phyloP scores from a whole-genome alignment of 2,797 vertebrate genomes.

The Percopsis omiscomaycus region DNA sequence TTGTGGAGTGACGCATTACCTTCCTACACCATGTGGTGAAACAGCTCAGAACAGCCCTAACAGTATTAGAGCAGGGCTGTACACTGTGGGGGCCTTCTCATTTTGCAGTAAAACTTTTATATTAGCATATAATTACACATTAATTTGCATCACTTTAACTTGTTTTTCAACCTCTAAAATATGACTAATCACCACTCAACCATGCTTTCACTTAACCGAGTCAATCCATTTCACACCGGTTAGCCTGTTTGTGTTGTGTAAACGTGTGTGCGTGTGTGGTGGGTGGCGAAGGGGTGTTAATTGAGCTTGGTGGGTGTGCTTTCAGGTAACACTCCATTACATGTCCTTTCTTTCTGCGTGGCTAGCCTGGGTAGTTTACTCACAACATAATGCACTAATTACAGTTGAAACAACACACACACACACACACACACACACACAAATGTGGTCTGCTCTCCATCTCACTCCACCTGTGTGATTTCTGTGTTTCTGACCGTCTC shows the following conservation, averaged over 20 bases:
- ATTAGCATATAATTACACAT: conserved; percentile 13
- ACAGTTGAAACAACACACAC: conserved; percentile 57
- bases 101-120: background rate
- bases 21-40: too few species aligned
- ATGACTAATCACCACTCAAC: conserved; percentile 41
- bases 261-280: conserved; percentile 32
- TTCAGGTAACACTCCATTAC: conserved; percentile 65
- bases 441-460: conserved; percentile 39
- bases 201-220: conserved; percentile 33
- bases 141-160: conserved; percentile 30
- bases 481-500: conserved; percentile 13
- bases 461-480: conserved; percentile 30
- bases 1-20: too few species aligned
- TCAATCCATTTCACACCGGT: conserved; percentile 11
- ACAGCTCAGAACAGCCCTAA: too few species aligned
- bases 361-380: conserved; percentile 61
- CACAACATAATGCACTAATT: conserved; percentile 72
- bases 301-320: conserved; percentile 55
- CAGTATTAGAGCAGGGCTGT: too few species aligned
- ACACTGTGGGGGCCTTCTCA: too few species aligned
- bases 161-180: conserved; percentile 29
- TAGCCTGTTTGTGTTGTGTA: conserved; percentile 35
- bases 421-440: conserved; percentile 56
- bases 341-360: conserved; percentile 63
- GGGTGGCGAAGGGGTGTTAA: conserved; percentile 29